These are phyloP conservation scores for Seriola rivoliana DNA, from an alignment of 2,113 vertebrate species.

Conservation along the genomic window DNA sequence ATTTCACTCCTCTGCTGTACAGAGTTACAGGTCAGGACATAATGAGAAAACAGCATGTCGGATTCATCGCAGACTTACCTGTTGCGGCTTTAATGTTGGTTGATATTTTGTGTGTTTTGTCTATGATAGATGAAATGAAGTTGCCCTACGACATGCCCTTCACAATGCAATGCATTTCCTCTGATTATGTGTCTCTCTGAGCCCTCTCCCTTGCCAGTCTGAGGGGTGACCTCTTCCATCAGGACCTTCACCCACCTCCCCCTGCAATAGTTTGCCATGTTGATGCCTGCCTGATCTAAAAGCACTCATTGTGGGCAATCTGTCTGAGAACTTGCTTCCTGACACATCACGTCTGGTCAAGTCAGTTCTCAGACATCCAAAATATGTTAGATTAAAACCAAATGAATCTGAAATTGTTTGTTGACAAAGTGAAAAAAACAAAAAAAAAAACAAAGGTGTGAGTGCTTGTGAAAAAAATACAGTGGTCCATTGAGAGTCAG, in stretches of 20 bases:
- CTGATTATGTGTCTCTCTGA: slow-evolving; percentile 78
- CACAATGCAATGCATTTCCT: slow-evolving; percentile 88
- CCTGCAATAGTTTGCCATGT: slow-evolving; percentile 93
- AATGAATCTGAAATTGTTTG: slow-evolving; percentile 37
- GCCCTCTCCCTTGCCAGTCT: slow-evolving; percentile 84
- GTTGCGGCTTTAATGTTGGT: slow-evolving; percentile 23
- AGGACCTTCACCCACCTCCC: slow-evolving; percentile 85
- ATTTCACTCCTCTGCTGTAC: slow-evolving; percentile 28
- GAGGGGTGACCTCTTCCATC: slow-evolving; percentile 94
- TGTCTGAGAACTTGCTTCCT: slow-evolving; percentile 84
- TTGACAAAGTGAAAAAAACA: slow-evolving; percentile 41
- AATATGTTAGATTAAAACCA: slow-evolving; percentile 41
- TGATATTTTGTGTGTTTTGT: slow-evolving; percentile 52
- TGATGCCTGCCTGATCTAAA: slow-evolving; percentile 91
- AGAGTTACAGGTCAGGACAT: slow-evolving; percentile 33
- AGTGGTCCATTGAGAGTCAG: slow-evolving; percentile 70
- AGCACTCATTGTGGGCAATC: slow-evolving; percentile 61
- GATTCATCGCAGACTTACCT: slow-evolving; percentile 45
- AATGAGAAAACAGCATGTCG: slow-evolving; percentile 39
- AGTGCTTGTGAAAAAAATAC: slow-evolving; percentile 69
- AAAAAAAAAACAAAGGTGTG: slow-evolving; percentile 40
- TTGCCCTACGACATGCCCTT: slow-evolving; percentile 84
- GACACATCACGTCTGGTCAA: slow-evolving; percentile 61
- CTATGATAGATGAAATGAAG: slow-evolving; percentile 55
- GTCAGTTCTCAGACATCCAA: slow-evolving; percentile 85